Percentiles rank a stretch among this genome's conserved stretches.
phyloP scores from a whole-genome alignment of 1,140 invertebrate genomes.

The Drusus annulatus region DNA sequence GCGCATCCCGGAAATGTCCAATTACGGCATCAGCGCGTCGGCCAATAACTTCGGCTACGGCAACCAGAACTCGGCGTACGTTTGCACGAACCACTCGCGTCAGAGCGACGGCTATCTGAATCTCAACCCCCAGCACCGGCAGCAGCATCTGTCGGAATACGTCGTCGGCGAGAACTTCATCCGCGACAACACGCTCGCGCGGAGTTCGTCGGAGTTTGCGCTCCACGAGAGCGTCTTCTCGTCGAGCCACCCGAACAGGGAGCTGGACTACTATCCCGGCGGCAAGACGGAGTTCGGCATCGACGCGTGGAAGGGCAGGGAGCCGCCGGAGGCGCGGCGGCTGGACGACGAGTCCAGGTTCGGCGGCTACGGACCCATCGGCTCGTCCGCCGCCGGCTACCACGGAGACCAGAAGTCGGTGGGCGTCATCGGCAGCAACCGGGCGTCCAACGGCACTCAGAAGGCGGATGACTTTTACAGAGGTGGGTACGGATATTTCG shows the following conservation, averaged over 20 bases:
- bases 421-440: constrained; percentile 52
- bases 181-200: neutral
- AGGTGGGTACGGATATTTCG: constrained; percentile 44
- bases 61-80: neutral
- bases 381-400: neutral
- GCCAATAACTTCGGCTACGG: neutral
- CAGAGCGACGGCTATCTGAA: neutral
- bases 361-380: constrained; percentile 27
- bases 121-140: neutral
- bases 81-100: neutral
- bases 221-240: neutral
- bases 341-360: neutral
- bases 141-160: neutral
- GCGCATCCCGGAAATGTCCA: neutral
- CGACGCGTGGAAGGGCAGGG: neutral
- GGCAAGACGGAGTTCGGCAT: no score
- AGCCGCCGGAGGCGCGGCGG: no score
- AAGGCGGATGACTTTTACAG: constrained; percentile 46
- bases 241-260: no score
- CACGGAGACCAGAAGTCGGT: neutral
- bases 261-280: no score
- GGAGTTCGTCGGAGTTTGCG: neutral
- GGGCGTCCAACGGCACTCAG: constrained; percentile 45
- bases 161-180: neutral
- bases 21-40: neutral